These are phyloP conservation scores for Trachops cirrhosus DNA, from an alignment of 2,797 vertebrate genomes.

Conservation along the genomic window DNA sequence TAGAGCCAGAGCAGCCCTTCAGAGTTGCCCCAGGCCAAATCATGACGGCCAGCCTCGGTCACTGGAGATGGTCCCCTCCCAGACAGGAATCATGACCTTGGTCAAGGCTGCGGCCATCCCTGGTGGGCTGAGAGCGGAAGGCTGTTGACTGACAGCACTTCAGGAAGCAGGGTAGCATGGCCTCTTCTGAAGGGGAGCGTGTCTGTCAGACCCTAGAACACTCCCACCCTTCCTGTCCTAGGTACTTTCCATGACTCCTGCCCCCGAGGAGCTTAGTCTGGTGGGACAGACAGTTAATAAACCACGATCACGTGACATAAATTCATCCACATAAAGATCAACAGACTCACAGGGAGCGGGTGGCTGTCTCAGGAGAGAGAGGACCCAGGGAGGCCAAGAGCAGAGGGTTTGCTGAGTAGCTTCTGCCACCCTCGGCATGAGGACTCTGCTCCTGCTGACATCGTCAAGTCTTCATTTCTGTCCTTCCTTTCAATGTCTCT, in stretches of 20 bases:
- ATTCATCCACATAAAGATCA: neutral
- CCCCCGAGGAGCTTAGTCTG: neutral
- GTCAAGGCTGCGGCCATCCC: neutral
- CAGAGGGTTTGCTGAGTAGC: neutral
- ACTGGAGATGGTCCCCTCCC: neutral
- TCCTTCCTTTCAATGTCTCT: neutral
- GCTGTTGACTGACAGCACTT: neutral
- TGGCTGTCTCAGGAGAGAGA: neutral
- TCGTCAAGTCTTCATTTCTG: neutral
- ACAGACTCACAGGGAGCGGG: neutral
- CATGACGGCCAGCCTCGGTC: rapidly evolving
- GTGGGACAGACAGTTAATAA: neutral
- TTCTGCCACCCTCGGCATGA: neutral
- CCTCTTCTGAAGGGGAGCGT: neutral
- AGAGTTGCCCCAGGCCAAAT: neutral
- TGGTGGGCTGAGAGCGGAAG: neutral
- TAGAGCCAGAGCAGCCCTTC: neutral
- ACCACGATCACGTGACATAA: neutral
- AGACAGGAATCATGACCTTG: rapidly evolving
- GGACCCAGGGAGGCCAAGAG: no score
- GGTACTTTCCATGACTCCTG: neutral
- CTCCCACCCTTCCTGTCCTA: neutral
- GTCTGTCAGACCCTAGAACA: neutral
- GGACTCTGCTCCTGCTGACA: neutral
- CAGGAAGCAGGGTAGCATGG: neutral